These are phyloP conservation scores for Aleadryas rufinucha DNA, from an alignment of 2,113 vertebrate genomes.

Conservation along the genomic window DNA sequence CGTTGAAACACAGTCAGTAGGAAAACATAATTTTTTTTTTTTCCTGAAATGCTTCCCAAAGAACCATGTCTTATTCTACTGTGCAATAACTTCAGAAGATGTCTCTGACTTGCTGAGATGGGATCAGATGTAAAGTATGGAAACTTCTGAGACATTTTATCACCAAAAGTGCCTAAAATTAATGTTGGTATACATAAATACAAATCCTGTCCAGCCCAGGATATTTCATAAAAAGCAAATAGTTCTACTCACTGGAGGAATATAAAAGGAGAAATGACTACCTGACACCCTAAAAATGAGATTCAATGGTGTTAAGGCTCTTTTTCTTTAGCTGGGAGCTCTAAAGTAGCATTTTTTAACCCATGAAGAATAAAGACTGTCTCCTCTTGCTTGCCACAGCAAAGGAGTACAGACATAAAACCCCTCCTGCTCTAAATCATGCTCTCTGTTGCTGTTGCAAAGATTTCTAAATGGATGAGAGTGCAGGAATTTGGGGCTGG, in stretches of 20 bases:
- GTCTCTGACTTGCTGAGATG: neutral
- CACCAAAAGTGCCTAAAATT: neutral
- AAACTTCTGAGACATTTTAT: neutral
- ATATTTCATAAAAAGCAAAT: neutral
- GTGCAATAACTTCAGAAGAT: neutral
- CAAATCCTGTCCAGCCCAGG: neutral
- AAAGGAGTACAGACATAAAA: neutral
- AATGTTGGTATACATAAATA: neutral
- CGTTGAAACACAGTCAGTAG: neutral
- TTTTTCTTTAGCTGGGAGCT: neutral
- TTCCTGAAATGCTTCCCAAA: neutral
- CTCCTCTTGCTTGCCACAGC: neutral
- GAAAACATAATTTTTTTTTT: neutral
- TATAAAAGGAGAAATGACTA: neutral
- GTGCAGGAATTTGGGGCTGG: neutral
- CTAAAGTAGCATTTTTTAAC: neutral
- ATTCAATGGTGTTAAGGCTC: neutral
- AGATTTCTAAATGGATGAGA: neutral
- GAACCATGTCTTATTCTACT: neutral
- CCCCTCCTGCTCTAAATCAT: neutral
- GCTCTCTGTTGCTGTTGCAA: neutral
- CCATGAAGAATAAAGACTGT: neutral
- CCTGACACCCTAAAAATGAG: neutral
- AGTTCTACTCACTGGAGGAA: neutral
- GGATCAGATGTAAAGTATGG: neutral